Base-by-base conservation (phyloP, 2,797 vertebrate genomes). In the Rhinichthys osculus region DNA sequence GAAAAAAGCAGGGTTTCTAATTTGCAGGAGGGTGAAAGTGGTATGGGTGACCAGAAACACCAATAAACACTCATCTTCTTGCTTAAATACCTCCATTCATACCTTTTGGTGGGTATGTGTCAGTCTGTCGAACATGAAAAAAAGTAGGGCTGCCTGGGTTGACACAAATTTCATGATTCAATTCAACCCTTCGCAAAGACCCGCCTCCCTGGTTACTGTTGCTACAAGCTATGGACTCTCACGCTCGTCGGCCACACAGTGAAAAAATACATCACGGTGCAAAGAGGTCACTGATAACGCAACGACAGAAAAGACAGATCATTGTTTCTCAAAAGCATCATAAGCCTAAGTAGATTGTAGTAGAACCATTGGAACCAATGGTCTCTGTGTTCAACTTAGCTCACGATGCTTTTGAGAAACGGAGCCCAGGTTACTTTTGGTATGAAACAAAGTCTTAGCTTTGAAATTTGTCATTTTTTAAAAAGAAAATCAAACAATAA, bases 51-150 rank as follows among this genome's bases (percentile, higher is more conserved):
- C 47, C 50, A 85, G 73, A 70, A 71, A 50, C n/a, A 42, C 33
- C 10, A 85, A 85, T 64, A 78, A 87, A 59, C 70, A 80, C 66
- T 17, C 19, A 78, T 10, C 21, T 70, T 66, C 42, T 4, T 62
- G n/a, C 64, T 54, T 19, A 50, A 76, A 64, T 17, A 23, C 42
- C 30, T 33, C 62, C 13, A 64, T 64, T 64, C 13, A 64, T 30
- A 16, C 13, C 27, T 8, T 66, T 66, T 66, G 27, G 13, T 64
- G 62, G 27, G 27, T 3, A 30, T 33, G 27, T 33, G 27, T 66
- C 14, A 66, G 62, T 66, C 27, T 66, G 62, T 66, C 2, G 1
- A 66, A 66, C 62, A 66, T 30, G 2, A 30, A 30, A 17, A 64
- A 16, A 33, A 16, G 27, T 33, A 66, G 27, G 13, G 27, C 27